phyloP scores from a whole-genome alignment of 1,140 invertebrate genomes.

The Rhopalosiphum padi region DNA sequence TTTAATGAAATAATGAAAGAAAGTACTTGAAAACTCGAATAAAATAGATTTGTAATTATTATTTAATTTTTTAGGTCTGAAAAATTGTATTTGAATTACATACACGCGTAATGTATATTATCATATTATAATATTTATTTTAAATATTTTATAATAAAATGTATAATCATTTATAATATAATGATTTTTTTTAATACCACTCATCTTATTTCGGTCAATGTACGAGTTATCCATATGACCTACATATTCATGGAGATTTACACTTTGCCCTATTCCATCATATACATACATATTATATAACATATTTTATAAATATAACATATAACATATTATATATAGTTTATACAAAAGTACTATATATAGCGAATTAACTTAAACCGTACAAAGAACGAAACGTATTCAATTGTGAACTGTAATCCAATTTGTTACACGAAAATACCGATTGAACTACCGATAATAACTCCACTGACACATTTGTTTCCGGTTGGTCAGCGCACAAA shows the following conservation, averaged over 20 bases:
- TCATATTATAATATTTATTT: no score
- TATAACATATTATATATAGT: neutral
- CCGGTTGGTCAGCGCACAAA: neutral
- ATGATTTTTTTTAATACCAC: no score
- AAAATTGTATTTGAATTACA: no score
- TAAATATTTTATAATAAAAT: no score
- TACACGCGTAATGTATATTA: no score
- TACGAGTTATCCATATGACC: neutral
- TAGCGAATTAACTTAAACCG: neutral
- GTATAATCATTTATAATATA: no score
- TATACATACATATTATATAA: neutral
- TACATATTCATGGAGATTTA: neutral
- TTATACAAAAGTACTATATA: neutral
- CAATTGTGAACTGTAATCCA: slow-evolving; percentile 16
- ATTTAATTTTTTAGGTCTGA: no score
- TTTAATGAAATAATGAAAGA: no score
- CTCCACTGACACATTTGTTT: slow-evolving; percentile 18
- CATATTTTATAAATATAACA: neutral
- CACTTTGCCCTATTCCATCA: neutral
- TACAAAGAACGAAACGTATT: slow-evolving; percentile 9
- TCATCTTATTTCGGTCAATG: neutral
- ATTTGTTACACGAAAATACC: slow-evolving; percentile 38
- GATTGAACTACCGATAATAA: slow-evolving; percentile 22
- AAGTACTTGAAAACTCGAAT: no score
- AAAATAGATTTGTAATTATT: no score